Evolutionary conservation across 1,140 invertebrate species (phyloP), one percentile per base, ranked within the genome.

Genomic region (Philaenus spumarius): DNA sequence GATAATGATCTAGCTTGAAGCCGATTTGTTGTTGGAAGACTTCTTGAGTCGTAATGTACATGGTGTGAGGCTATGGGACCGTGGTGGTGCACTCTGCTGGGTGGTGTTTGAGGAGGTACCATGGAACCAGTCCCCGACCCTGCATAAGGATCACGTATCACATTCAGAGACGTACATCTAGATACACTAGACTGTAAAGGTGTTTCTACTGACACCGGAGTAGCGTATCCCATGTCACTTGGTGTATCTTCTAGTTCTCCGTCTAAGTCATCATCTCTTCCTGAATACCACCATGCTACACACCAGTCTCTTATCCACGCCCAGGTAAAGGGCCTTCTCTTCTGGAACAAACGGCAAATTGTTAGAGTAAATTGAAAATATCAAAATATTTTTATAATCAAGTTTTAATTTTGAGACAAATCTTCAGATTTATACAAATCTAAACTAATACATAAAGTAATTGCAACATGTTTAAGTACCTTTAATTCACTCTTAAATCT

Each of bases 271-370:
- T 85, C 81, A 58, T 90, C 87, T 24, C 85, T 76, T 0, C 88
- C 87, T 19, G 87, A 89, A 68, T 89, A 86, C 86, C 87, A 90
- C 87, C 87, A 90, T 61, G 86, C 86, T 30, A 89, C 79, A 71
- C 87, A 90, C 87, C 87, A 90, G 62, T 82, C 80, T 62, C 85
- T 80, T 39, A 90, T 70, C 61, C 81, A 81, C 1, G 73, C 75
- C 80, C 81, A 83, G 11, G 76, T 77, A 19, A 79, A 66, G 17
- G 75, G 75, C 61, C 75, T 67, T 35, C 77, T 68, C 62, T 78
- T 75, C 75, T 77, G 66, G 0, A 60, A 65, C 1, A 48, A 61
- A 53, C 6, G 48, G 9, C 26, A 30, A 30, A 30, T n/a, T n/a
- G n/a, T n/a, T n/a, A n/a, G n/a, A n/a, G n/a, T n/a, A n/a, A n/a